Base-by-base conservation (phyloP, 2,888 invertebrate genomes). In the Diaprepes abbreviatus region DNA sequence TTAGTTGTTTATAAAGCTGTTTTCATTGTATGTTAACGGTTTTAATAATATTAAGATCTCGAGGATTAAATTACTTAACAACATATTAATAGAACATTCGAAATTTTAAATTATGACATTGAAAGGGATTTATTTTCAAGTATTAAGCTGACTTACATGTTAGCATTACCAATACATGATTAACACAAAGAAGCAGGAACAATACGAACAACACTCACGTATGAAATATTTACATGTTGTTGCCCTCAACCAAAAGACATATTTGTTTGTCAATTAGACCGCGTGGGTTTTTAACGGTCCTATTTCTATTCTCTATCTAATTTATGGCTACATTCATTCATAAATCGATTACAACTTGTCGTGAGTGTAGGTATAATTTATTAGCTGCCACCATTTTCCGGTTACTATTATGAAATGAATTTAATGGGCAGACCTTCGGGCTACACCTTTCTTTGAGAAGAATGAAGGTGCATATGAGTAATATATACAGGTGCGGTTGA, bases 321-420 rank as follows among this genome's bases (percentile, higher is more conserved):
- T 68, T 63, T 68, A 68, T 63, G 40, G 57, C 58, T 50, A 36
- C 57, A 55, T 63, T 40, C 68, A 68, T 68, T 68, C 68, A 68
- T 68, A 68, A 68, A 68, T 68, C 58, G 68, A 68, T 68, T 68
- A 36, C 33, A 40, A 43, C 57, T 35, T 63, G 57, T 63, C 67
- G 40, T 35, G 12, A 24, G 36, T 63, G 63, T 54, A 45, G 33
- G 54, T 31, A 16, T 48, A 59, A 66, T 52, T 59, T 66, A 66
- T 66, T 19, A 31, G 19, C 58, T 45, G 59, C 45, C 38, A 24
- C 54, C 14, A 31, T 43, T 66, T 66, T 54, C 66, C 52, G 66
- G 66, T 40, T 31, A 35, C 12, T 38, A 63, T 63, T 54, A 35
- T 50, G 21, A 45, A 45, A n/a, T 24, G n/a, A 12, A 16, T 28